Evolutionary conservation across 2,113 vertebrate genomes (phyloP).

Genomic region (Hippoglossus stenolepis): DNA sequence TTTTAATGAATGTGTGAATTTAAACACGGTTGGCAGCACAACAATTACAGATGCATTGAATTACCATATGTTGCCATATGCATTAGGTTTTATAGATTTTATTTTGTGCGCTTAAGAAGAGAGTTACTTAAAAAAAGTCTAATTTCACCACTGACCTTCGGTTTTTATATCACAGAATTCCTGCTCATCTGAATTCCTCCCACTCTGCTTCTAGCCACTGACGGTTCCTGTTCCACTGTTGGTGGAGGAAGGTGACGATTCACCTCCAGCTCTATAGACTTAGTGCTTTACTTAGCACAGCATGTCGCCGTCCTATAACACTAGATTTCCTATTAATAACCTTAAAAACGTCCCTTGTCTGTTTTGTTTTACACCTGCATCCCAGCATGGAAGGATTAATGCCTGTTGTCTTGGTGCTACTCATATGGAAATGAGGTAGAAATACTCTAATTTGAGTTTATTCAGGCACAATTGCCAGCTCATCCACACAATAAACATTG

Average conservation of each 20-base stretch:
- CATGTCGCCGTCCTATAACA: conserved; percentile 43
- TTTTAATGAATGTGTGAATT: too few species aligned
- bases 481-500: conserved; percentile 94
- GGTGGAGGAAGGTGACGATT: conserved; percentile 39
- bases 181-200: neutral
- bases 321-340: conserved; percentile 56
- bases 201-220: neutral
- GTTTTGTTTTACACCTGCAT: conserved; percentile 80
- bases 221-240: neutral
- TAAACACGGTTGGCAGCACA: too few species aligned
- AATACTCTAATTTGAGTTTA: conserved; percentile 92
- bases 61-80: too few species aligned
- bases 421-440: conserved; percentile 89
- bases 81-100: too few species aligned
- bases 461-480: conserved; percentile 90
- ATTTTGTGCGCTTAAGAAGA: too few species aligned
- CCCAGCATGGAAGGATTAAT: conserved; percentile 85
- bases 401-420: conserved; percentile 86
- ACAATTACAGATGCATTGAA: too few species aligned
- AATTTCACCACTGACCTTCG: neutral
- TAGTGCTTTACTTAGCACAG: conserved; percentile 48
- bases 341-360: conserved; percentile 52
- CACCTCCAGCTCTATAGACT: conserved; percentile 18
- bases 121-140: neutral
- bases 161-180: neutral